Conservation (phyloP, 35 echinoderm and acorn worm genomes). For the Lytechinus pictus region DNA sequence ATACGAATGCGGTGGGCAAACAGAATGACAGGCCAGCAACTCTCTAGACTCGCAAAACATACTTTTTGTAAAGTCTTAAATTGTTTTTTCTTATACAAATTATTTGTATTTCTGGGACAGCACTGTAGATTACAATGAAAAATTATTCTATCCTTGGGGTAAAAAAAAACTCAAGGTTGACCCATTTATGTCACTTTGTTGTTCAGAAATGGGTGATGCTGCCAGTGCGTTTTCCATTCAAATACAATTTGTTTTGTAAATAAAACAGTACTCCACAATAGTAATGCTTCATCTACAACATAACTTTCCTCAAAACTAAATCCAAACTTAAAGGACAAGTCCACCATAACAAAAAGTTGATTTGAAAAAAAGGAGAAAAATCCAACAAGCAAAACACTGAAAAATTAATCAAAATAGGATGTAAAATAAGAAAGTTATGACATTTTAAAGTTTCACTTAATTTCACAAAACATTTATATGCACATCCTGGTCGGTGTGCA, state of each 20-base stretch:
- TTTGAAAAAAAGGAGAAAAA: too few species aligned
- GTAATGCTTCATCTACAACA: neutral
- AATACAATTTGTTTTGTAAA: neutral
- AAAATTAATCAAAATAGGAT: too few species aligned
- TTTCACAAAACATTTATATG: too few species aligned
- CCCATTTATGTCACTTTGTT: conserved; percentile 12
- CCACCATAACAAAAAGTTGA: too few species aligned
- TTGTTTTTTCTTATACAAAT: neutral
- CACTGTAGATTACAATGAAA: neutral
- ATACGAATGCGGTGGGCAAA: neutral
- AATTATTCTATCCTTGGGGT: neutral
- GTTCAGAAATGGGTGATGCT: neutral
- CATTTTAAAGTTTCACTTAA: too few species aligned
- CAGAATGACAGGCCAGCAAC: neutral
- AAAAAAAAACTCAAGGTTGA: neutral
- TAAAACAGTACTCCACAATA: neutral
- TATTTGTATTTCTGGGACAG: neutral
- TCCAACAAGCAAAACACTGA: too few species aligned
- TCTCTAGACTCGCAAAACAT: neutral
- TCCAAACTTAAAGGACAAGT: too few species aligned
- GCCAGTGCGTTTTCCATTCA: neutral
- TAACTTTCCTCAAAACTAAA: neutral
- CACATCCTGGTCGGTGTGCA: too few species aligned
- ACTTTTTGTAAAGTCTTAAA: neutral
- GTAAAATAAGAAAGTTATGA: too few species aligned